Percentiles rank a stretch among this genome's conserved stretches.
These are phyloP conservation scores for Galbula dea DNA, from an alignment of 2,113 vertebrate species.

Conservation along the genomic window DNA sequence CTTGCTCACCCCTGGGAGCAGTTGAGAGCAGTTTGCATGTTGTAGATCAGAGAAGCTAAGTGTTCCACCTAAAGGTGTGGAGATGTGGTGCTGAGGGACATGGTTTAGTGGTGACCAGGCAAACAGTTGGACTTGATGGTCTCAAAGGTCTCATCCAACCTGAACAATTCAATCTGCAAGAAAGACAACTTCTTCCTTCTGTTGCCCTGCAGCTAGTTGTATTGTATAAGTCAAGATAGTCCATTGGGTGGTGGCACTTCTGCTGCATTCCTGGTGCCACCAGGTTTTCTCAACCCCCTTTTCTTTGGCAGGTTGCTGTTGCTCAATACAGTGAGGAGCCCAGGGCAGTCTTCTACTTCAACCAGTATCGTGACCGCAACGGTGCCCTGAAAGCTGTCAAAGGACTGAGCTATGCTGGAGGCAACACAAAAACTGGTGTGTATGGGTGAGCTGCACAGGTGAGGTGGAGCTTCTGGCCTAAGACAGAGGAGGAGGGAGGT, in stretches of 20 bases:
- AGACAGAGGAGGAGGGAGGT: too few species aligned
- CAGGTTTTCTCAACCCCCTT: neutral
- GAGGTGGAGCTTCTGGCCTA: neutral
- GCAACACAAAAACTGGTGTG: conserved; percentile 87
- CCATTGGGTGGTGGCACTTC: neutral
- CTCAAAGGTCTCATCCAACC: neutral
- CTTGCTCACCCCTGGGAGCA: neutral
- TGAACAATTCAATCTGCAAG: neutral
- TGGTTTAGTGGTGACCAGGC: neutral
- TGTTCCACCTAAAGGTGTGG: neutral
- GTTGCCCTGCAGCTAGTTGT: neutral
- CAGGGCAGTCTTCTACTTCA: conserved; percentile 80
- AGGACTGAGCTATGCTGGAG: conserved; percentile 78
- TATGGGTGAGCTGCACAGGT: neutral
- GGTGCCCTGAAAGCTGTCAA: conserved; percentile 76
- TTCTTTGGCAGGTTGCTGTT: conserved; percentile 79
- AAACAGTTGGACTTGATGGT: neutral
- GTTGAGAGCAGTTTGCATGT: neutral
- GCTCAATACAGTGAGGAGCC: conserved; percentile 87
- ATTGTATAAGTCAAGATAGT: neutral
- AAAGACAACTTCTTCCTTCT: neutral
- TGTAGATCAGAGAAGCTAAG: neutral
- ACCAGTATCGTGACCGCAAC: conserved; percentile 78
- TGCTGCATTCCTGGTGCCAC: too few species aligned
- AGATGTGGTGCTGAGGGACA: neutral